A percentile compares a stretch with the other conserved stretches of the same genome.
Conservation (phyloP, 2,888 invertebrate species). For the Microchrysa polita region DNA sequence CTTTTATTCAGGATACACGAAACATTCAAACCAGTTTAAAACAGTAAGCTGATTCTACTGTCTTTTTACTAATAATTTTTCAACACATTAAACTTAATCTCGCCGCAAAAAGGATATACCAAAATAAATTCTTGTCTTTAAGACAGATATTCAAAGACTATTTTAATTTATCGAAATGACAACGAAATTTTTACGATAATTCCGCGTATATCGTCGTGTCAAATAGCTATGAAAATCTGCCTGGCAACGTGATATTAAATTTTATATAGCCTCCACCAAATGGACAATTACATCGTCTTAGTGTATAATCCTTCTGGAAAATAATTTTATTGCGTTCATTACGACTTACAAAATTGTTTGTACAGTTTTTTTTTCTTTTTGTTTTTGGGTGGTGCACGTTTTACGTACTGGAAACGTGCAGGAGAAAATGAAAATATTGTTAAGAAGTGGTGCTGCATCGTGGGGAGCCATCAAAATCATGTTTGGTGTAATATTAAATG, state of each 20-base stretch:
- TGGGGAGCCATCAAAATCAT: conserved; percentile 32
- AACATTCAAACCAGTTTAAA: too few relatives aligned
- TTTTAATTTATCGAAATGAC: conserved; percentile 35
- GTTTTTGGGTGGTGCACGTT: too few relatives aligned
- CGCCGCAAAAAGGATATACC: too few relatives aligned
- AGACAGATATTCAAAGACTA: background rate
- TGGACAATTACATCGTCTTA: conserved; percentile 36
- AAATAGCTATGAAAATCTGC: background rate
- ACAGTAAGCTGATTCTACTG: too few relatives aligned
- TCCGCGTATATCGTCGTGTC: background rate
- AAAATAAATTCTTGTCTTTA: too few relatives aligned
- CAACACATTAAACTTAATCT: too few relatives aligned
- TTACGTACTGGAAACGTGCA: too few relatives aligned
- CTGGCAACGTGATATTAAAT: conserved; percentile 29
- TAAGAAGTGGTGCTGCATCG: conserved; percentile 9
- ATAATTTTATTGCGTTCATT: conserved; percentile 16
- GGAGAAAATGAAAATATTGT: conserved; percentile 8
- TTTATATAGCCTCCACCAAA: conserved; percentile 31
- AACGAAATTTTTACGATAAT: conserved; percentile 35
- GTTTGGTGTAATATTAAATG: background rate
- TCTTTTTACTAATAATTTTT: too few relatives aligned
- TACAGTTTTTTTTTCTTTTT: too few relatives aligned
- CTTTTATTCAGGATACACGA: too few relatives aligned
- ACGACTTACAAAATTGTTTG: too few relatives aligned
- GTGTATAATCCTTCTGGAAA: conserved; percentile 29